phyloP scores from a whole-genome alignment of 2,888 invertebrate species.

The Gerris lacustris region DNA sequence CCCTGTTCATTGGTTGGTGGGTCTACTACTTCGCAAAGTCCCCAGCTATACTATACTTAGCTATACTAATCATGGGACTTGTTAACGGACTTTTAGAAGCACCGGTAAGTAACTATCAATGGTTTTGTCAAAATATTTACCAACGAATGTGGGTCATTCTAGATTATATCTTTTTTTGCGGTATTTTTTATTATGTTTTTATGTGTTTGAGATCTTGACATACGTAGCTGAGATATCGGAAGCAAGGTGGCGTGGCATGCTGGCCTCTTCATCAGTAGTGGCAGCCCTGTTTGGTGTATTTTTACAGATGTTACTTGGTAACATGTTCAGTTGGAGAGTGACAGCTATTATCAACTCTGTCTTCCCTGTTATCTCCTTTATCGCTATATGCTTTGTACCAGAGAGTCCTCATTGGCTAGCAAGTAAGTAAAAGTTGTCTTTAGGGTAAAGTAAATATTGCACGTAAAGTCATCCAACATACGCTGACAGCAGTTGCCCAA shows the following conservation, averaged over 20 bases:
- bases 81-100: slow-evolving; percentile 69
- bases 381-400: slow-evolving; percentile 56
- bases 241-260: slow-evolving; percentile 60
- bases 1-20: slow-evolving; percentile 62
- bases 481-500: too few species aligned
- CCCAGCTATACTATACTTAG: slow-evolving; percentile 53
- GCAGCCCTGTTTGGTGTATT: slow-evolving; percentile 63
- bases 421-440: slow-evolving; percentile 34
- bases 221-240: slow-evolving; percentile 78
- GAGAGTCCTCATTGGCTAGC: slow-evolving; percentile 74
- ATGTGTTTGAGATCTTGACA: slow-evolving; percentile 49
- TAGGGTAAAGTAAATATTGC: not conserved
- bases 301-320: slow-evolving; percentile 59
- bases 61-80: slow-evolving; percentile 57
- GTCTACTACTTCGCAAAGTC: slow-evolving; percentile 53
- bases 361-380: slow-evolving; percentile 40
- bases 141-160: too few species aligned
- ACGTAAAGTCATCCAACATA: not conserved
- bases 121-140: not conserved
- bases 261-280: slow-evolving; percentile 61
- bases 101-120: slow-evolving; percentile 41
- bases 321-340: slow-evolving; percentile 56
- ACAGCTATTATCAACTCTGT: slow-evolving; percentile 49
- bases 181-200: too few species aligned
- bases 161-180: too few species aligned